Evolutionary conservation across 2,797 vertebrate species (phyloP).

Genomic region (Pelodytes ibericus): DNA sequence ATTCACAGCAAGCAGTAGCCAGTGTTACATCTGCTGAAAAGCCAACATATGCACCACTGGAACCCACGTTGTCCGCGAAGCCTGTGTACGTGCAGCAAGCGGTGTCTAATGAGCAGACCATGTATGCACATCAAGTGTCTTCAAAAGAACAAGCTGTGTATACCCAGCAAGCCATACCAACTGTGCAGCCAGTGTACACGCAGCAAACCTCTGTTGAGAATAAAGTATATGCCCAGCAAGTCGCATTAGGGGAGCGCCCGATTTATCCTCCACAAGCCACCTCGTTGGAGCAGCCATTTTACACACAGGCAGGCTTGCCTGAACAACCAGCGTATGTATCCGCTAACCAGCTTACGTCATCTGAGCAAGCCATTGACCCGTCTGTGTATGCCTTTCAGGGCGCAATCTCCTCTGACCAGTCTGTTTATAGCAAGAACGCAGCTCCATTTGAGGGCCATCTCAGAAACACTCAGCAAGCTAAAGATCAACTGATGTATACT

Average conservation of each 20-base stretch:
- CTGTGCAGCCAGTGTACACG: constrained; percentile 64
- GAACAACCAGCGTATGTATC: not conserved
- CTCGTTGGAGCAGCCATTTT: too few relatives aligned
- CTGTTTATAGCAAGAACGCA: not conserved
- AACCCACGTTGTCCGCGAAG: not conserved
- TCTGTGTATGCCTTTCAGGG: not conserved
- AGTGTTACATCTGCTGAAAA: constrained; percentile 4
- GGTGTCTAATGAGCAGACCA: not conserved
- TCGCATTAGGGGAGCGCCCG: constrained; percentile 1
- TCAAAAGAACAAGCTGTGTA: constrained; percentile 19
- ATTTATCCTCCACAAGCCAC: constrained; percentile 28
- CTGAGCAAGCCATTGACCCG: constrained; percentile 19
- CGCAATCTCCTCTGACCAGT: not conserved
- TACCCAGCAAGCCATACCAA: constrained; percentile 38
- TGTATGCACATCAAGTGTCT: constrained; percentile 3
- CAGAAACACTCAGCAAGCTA: constrained; percentile 14
- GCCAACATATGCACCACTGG: not conserved
- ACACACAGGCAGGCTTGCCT: not conserved
- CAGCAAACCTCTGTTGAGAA: constrained; percentile 59
- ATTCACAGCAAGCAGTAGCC: constrained; percentile 37
- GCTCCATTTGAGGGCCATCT: constrained; percentile 20
- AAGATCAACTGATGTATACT: constrained; percentile 35
- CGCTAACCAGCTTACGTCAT: not conserved
- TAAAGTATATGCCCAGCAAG: not conserved
- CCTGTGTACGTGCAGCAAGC: not conserved